Evolutionary conservation across 2,113 vertebrate species (phyloP), one percentile per base, ranked within the genome.

Genomic region (Myrmophylax atrothorax): DNA sequence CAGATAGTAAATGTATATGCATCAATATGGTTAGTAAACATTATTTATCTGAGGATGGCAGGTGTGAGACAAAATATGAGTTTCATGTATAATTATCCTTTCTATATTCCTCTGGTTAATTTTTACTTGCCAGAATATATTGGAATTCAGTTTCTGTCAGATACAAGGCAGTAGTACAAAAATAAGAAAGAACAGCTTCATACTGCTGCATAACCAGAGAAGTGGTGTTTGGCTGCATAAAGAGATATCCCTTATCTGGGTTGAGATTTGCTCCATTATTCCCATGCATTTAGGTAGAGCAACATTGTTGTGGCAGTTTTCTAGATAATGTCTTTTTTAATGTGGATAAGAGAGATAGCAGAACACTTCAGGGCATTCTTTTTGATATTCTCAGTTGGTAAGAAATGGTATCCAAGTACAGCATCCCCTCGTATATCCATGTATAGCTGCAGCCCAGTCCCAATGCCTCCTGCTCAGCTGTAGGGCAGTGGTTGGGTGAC

Each of bases 381-480:
- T 59, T 87, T 47, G 42, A 46, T 75, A 28, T 44, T 93, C 49
- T 64, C 29, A 23, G 0, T 18, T 75, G 62, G 11, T 53, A 46
- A 72, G 70, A 68, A 53, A 29, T 15, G 37, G 26, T 52, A 33
- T 40, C 19, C 26, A 19, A 4, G 0, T 70, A 68, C 49, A 94
- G 17, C 31, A 46, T 75, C 28, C 8, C 10, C 50, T 66, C 42
- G 14, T 18, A 38, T 12, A 33, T 47, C 46, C 29, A 3, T 31
- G 38, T 33, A 9, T 29, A 78, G 15, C 33, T 56, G 19, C 44
- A 60, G 68, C 35, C 64, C 33, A 17, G 20, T 67, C 33, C 49
- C 2, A 4, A 2, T 4, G 15, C 22, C 12, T 52, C 40, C 18
- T n/a, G 4, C 2, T 38, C 17, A 18, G 19, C 40, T 19, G 1